These are phyloP conservation scores for Polia nebulosa DNA, from an alignment of 2,888 invertebrate species.

Conservation along the genomic window DNA sequence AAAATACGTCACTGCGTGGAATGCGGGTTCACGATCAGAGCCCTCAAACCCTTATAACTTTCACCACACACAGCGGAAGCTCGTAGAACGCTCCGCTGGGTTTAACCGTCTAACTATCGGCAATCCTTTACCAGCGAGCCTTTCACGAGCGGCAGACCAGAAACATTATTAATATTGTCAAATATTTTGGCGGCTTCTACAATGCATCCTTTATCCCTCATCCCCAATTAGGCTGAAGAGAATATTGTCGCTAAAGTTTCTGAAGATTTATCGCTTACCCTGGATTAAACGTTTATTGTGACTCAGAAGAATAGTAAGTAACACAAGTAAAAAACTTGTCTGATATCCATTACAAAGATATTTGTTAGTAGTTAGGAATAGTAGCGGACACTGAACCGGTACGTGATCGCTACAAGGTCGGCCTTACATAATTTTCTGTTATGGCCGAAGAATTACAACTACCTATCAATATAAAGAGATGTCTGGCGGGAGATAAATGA, in stretches of 20 bases:
- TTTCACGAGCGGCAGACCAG: constrained; percentile 86
- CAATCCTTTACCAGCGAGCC: constrained; percentile 88
- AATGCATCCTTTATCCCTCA: constrained; percentile 73
- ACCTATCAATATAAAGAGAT: constrained; percentile 48
- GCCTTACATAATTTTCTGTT: constrained; percentile 53
- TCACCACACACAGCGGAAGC: constrained; percentile 76
- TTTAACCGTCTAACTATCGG: constrained; percentile 80
- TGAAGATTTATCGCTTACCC: constrained; percentile 54
- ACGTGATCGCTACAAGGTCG: constrained; percentile 52
- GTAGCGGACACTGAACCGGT: constrained; percentile 57
- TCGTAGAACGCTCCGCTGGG: constrained; percentile 76
- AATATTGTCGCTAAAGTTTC: constrained; percentile 53
- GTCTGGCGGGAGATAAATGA: constrained; percentile 47
- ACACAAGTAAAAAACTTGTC: constrained; percentile 53
- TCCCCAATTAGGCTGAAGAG: constrained; percentile 68
- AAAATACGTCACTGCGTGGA: too few species aligned
- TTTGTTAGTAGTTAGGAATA: constrained; percentile 54
- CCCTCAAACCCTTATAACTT: constrained; percentile 63
- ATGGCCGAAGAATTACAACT: constrained; percentile 44
- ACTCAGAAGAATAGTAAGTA: constrained; percentile 38
- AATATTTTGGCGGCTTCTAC: constrained; percentile 84
- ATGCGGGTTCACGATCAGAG: background rate
- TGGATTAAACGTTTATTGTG: constrained; percentile 52
- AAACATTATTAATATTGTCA: constrained; percentile 85
- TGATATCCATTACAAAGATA: constrained; percentile 62